Evolutionary conservation across 2,888 invertebrate genomes (phyloP).

Genomic region (Lampropteryx suffumata): DNA sequence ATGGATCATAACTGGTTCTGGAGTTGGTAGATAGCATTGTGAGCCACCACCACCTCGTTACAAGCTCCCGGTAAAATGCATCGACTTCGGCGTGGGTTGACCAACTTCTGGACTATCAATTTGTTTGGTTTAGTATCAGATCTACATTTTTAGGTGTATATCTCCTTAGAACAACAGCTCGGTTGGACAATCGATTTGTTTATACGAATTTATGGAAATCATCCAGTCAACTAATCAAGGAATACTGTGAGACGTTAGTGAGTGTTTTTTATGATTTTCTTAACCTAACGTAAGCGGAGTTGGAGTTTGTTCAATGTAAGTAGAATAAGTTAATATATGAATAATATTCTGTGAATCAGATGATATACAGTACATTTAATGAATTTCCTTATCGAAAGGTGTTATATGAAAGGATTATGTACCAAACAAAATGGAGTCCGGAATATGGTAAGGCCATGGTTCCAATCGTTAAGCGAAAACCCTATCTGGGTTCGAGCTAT

Average conservation of each 20-base stretch:
- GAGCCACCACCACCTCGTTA: constrained; percentile 75
- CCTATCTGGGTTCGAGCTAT: constrained; percentile 69
- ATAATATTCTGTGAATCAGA: no score
- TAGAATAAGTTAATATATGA: no score
- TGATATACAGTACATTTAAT: no score
- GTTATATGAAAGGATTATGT: no score
- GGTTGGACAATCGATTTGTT: constrained; percentile 1
- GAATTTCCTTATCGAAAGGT: no score
- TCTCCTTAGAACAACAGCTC: no score
- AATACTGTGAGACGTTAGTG: no score
- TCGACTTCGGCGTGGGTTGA: constrained; percentile 14
- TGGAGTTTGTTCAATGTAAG: no score
- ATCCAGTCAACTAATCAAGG: background rate
- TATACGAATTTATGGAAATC: constrained; percentile 2
- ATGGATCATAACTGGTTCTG: constrained; percentile 78
- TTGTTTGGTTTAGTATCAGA: no score
- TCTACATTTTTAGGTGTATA: no score
- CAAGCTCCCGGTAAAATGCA: constrained; percentile 71
- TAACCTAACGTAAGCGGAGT: no score
- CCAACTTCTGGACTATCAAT: constrained; percentile 2
- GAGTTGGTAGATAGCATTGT: constrained; percentile 78
- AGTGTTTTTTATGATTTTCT: no score
- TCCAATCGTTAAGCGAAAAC: constrained; percentile 64
- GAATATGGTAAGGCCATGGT: constrained; percentile 34
- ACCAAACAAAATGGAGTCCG: constrained; percentile 3